phyloP scores from a whole-genome alignment of 2,888 invertebrate species.

The Caradrina kadenii region DNA sequence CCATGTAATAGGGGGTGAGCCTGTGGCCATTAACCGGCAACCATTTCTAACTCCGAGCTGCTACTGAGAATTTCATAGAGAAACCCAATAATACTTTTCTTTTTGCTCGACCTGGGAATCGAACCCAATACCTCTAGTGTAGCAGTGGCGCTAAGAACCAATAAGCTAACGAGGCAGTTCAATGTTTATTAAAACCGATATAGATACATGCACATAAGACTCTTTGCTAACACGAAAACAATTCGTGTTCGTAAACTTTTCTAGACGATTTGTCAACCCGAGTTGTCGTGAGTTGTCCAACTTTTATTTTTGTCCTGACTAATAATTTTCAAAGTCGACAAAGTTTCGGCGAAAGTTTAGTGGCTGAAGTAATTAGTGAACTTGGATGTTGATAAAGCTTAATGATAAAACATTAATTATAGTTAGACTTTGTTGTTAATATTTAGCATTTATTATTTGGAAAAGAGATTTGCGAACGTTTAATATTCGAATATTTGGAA shows the following conservation, averaged over 20 bases:
- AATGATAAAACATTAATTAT: conserved; percentile 31
- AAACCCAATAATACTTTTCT: no score
- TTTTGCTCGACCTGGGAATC: no score
- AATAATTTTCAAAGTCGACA: conserved; percentile 48
- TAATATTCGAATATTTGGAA: background rate
- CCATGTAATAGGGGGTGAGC: no score
- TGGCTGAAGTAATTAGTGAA: conserved; percentile 42
- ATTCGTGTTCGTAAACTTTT: conserved; percentile 38
- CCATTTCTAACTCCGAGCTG: no score
- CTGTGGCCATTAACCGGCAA: no score
- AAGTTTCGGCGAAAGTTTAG: conserved; percentile 35
- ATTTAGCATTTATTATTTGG: no score
- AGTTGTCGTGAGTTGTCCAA: conserved; percentile 27
- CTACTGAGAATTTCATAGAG: no score
- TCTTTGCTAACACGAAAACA: conserved; percentile 20
- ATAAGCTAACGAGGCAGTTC: no score
- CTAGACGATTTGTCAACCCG: conserved; percentile 24
- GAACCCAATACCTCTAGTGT: no score
- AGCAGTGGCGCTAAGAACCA: no score
- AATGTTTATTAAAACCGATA: background rate
- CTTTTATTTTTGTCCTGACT: conserved; percentile 41
- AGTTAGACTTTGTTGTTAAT: background rate
- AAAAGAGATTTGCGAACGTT: no score
- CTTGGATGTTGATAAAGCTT: conserved; percentile 35
- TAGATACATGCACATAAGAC: background rate